Percentiles rank a stretch among this genome's conserved stretches.
Conservation (phyloP, 53 echinoderm and acorn worm species). For the Mesocentrotus franciscanus region DNA sequence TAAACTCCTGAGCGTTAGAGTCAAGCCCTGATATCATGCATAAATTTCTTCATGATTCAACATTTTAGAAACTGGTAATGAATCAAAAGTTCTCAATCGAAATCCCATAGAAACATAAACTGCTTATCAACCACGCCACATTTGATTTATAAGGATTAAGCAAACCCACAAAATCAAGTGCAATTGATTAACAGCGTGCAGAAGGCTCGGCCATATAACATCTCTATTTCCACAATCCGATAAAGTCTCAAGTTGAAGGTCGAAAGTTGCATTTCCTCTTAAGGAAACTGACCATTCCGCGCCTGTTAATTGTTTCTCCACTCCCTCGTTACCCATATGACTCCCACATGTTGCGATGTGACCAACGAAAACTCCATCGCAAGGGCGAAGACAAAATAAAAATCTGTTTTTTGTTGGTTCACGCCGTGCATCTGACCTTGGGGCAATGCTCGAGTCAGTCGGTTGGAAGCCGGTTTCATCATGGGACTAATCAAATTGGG, state of each 20-base stretch:
- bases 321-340: constrained; percentile 24
- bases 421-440: constrained; percentile 31
- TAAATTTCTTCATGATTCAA: neutral
- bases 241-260: constrained; percentile 30
- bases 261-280: constrained; percentile 40
- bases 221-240: neutral
- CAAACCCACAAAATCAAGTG: neutral
- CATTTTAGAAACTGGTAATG: neutral
- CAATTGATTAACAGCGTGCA: constrained; percentile 24
- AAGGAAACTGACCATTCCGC: constrained; percentile 6
- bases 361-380: neutral
- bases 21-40: neutral
- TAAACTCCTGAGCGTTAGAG: too few species aligned
- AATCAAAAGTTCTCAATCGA: neutral
- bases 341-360: constrained; percentile 36
- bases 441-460: neutral
- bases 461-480: neutral
- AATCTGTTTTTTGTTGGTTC: constrained; percentile 51
- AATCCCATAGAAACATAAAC: neutral
- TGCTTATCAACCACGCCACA: neutral
- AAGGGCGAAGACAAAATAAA: constrained; percentile 17
- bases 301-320: constrained; percentile 36
- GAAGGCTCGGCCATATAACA: neutral
- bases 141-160: neutral
- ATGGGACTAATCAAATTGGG: constrained; percentile 35